phyloP scores from a whole-genome alignment of 2,888 invertebrate species.

The Leptopilina drosophilae region DNA sequence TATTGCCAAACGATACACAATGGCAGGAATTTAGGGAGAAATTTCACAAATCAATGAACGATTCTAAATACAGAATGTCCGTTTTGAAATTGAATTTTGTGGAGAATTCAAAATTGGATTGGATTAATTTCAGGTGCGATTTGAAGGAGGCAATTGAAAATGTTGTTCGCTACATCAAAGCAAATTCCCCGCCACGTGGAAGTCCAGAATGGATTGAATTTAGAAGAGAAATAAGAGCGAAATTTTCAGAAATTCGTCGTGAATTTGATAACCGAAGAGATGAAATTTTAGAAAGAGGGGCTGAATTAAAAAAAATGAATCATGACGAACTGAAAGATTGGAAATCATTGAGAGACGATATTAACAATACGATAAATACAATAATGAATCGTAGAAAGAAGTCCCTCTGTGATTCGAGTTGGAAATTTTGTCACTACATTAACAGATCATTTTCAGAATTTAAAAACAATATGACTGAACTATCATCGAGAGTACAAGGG shows the following conservation, averaged over 20 bases:
- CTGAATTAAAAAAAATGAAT: neutral
- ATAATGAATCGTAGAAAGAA: neutral
- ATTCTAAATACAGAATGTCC: slow-evolving; percentile 26
- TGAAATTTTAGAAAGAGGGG: neutral
- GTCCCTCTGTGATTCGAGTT: slow-evolving; percentile 4
- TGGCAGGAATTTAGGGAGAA: slow-evolving; percentile 29
- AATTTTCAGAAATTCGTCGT: slow-evolving; percentile 27
- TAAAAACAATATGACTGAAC: slow-evolving; percentile 30
- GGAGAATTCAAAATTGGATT: slow-evolving; percentile 42
- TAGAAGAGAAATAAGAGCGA: slow-evolving; percentile 41
- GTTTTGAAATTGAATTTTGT: slow-evolving; percentile 20
- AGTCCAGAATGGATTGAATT: slow-evolving; percentile 49
- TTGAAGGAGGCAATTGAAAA: slow-evolving; percentile 48
- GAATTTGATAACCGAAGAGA: neutral
- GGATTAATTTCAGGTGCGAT: slow-evolving; percentile 51
- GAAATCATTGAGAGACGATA: neutral
- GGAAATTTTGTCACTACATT: slow-evolving; percentile 51
- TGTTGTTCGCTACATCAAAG: slow-evolving; percentile 48
- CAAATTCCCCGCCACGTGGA: slow-evolving; percentile 47
- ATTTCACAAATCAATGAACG: slow-evolving; percentile 25
- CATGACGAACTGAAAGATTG: neutral
- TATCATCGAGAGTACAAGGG: slow-evolving; percentile 39
- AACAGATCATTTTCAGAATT: slow-evolving; percentile 43
- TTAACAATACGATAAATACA: neutral
- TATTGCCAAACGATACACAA: neutral